Evolutionary conservation across 1,140 invertebrate species (phyloP).

Genomic region (Zeugodacus cucurbitae): DNA sequence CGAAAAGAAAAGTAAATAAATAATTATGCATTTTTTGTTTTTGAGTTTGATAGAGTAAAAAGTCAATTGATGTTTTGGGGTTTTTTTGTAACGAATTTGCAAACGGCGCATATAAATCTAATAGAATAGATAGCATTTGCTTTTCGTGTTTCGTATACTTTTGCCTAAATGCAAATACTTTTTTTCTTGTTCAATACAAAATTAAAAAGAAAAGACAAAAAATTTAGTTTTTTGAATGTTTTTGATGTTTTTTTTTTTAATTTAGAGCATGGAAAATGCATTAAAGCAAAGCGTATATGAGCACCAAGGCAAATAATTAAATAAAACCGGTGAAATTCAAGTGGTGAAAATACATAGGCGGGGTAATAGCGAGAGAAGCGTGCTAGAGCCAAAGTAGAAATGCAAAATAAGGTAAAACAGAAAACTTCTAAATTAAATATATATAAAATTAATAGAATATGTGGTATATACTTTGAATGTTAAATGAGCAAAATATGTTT

Average conservation of each 20-base stretch:
- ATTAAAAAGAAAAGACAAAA: neutral
- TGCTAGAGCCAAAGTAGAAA: neutral
- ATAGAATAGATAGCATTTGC: neutral
- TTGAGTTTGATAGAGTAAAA: no score
- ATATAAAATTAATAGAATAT: neutral
- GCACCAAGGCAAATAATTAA: neutral
- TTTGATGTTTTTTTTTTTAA: neutral
- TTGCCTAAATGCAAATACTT: neutral
- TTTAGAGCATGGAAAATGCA: neutral
- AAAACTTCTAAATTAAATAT: neutral
- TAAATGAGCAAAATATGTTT: neutral
- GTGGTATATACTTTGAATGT: neutral
- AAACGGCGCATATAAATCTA: neutral
- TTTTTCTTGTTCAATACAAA: neutral
- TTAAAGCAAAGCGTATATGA: slow-evolving; percentile 25
- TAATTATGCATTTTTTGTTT: slow-evolving; percentile 42
- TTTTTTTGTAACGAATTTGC: slow-evolving; percentile 36
- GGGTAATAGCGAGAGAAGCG: neutral
- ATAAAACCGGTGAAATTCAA: neutral
- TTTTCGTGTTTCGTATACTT: slow-evolving; percentile 15
- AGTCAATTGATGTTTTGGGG: slow-evolving; percentile 19
- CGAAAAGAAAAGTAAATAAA: slow-evolving; percentile 52
- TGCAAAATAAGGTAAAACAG: neutral
- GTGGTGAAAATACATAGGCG: neutral
- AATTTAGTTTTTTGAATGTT: neutral